Percentiles rank a stretch among this genome's conserved stretches.
phyloP scores from a whole-genome alignment of 2,888 invertebrate genomes.

The Pachliopta kotzebuea region DNA sequence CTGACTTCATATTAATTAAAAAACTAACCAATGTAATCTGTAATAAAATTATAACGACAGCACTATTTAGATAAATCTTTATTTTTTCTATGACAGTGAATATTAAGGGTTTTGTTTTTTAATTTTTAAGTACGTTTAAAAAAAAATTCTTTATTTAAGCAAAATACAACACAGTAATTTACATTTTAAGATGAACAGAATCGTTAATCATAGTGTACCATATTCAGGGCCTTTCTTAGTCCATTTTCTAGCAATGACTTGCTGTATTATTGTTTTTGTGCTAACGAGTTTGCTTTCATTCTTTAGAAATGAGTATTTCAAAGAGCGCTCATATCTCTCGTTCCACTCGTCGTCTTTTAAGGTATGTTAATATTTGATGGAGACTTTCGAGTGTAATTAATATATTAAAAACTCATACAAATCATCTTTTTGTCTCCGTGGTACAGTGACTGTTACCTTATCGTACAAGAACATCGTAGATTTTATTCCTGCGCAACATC shows the following conservation, averaged over 20 bases:
- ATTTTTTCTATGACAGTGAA: too few relatives aligned
- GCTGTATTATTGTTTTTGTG: slow-evolving; percentile 16
- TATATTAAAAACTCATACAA: too few relatives aligned
- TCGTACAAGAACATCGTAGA: too few relatives aligned
- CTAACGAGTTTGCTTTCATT: slow-evolving; percentile 24
- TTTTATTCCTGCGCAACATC: too few relatives aligned
- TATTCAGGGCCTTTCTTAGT: slow-evolving; percentile 5
- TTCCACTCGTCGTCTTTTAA: slow-evolving; percentile 9
- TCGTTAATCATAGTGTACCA: slow-evolving; percentile 10
- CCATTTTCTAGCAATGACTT: slow-evolving; percentile 14
- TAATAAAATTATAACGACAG: too few relatives aligned
- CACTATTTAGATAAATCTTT: too few relatives aligned
- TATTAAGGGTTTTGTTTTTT: too few relatives aligned
- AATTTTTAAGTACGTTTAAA: too few relatives aligned
- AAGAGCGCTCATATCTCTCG: slow-evolving; percentile 12
- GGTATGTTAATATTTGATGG: slow-evolving; percentile 6
- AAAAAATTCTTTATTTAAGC: neutral
- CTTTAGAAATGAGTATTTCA: slow-evolving; percentile 14
- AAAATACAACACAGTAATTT: neutral
- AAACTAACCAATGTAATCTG: too few relatives aligned
- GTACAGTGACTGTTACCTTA: too few relatives aligned
- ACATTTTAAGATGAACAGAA: slow-evolving; percentile 6
- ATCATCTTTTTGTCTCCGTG: too few relatives aligned
- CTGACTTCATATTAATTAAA: too few relatives aligned
- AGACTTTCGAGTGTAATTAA: neutral